Evolutionary conservation across 2,797 vertebrate species (phyloP).

Genomic region (Distichodus sexfasciatus): DNA sequence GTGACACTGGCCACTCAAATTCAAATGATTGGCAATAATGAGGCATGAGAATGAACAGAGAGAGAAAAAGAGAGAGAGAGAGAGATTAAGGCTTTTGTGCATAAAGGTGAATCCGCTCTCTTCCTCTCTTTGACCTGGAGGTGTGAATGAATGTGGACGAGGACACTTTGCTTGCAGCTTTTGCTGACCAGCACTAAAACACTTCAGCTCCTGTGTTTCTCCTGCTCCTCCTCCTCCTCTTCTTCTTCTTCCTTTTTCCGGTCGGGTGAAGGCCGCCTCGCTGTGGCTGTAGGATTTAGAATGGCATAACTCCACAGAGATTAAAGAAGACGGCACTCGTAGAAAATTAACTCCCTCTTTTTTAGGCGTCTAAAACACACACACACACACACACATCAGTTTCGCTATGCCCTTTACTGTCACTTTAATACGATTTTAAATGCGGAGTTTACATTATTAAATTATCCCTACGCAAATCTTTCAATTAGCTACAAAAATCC

Average conservation of each 20-base stretch:
- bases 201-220: too few species aligned
- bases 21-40: constrained; percentile 88
- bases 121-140: constrained; percentile 25
- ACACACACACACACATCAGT: background rate
- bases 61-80: constrained; percentile 43
- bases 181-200: constrained; percentile 70
- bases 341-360: constrained; percentile 38
- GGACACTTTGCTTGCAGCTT: constrained; percentile 43
- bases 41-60: constrained; percentile 81
- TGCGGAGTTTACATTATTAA: constrained; percentile 39
- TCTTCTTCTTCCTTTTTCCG: background rate
- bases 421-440: constrained; percentile 40
- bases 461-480: constrained; percentile 38
- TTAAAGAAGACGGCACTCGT: constrained; percentile 50
- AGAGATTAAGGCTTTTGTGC: constrained; percentile 76
- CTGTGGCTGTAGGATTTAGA: constrained; percentile 31
- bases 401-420: background rate
- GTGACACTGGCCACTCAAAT: constrained; percentile 88
- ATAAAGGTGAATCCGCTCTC: constrained; percentile 59
- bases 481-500: constrained; percentile 30
- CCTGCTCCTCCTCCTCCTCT: constrained; percentile 37
- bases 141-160: constrained; percentile 24
- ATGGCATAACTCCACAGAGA: constrained; percentile 41
- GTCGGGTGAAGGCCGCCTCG: too few species aligned
- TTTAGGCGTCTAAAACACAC: background rate